These are phyloP conservation scores for Rhodophaea formosa DNA, from an alignment of 2,888 invertebrate species.

Conservation along the genomic window DNA sequence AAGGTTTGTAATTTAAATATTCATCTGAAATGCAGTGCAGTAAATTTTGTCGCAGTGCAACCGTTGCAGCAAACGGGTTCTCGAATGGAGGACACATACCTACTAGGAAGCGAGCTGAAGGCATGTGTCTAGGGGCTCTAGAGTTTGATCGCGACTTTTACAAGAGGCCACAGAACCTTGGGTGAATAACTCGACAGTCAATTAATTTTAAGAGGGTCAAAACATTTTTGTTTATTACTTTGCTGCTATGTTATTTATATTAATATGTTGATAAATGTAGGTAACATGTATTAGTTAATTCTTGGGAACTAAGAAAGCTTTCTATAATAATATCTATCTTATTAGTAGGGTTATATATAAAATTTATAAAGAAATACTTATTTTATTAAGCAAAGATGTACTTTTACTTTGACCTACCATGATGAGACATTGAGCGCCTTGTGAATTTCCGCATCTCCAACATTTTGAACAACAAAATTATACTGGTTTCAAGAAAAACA, in stretches of 20 bases:
- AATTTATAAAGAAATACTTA: no score
- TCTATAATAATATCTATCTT: no score
- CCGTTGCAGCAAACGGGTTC: constrained; percentile 34
- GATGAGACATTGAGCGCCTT: constrained; percentile 68
- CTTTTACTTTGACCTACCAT: constrained; percentile 47
- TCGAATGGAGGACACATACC: constrained; percentile 34
- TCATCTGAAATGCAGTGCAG: background rate
- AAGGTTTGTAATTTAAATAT: background rate
- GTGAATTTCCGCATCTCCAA: constrained; percentile 71
- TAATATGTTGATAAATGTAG: no score
- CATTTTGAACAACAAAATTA: constrained; percentile 57
- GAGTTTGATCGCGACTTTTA: background rate
- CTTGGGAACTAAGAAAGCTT: no score
- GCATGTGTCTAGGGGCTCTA: constrained; percentile 5
- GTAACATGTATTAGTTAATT: no score
- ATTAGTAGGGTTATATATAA: no score
- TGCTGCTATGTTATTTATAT: no score
- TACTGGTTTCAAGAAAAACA: constrained; percentile 46
- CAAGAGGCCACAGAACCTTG: background rate
- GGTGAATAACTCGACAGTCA: no score
- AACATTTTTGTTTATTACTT: no score
- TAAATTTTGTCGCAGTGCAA: constrained; percentile 29
- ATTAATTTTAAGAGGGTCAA: no score
- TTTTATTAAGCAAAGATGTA: no score
- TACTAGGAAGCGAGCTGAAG: constrained; percentile 28